Evolutionary conservation across 2,797 vertebrate species (phyloP), one percentile per base, ranked within the genome.

Genomic region (Sebastes aleutianus): DNA sequence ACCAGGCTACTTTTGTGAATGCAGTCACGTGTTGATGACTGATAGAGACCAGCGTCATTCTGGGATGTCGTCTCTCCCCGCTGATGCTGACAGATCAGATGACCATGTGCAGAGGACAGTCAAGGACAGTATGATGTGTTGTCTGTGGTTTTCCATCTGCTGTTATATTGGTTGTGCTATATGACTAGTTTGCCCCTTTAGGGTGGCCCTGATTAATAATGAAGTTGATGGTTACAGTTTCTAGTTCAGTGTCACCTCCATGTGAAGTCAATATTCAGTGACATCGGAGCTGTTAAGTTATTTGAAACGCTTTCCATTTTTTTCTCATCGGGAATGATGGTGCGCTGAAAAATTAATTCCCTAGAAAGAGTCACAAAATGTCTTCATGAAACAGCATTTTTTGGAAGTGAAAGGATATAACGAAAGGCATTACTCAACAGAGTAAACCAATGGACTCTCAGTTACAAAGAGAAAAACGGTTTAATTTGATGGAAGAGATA

Each of bases 221-320:
- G 39, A 66, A 79, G 81, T 18, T 74, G 29, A 64, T 72, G 85
- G 76, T 81, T 81, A 47, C 76, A 43, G 75, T 85, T 82, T 86
- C 80, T 53, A 36, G 29, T 16, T 67, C 11, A 32, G 58, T 54
- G 47, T 83, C 73, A 13, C 69, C 64, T 85, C 43, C 54, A 71
- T 22, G 66, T 68, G 24, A 74, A 81, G 80, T 79, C 72, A 79
- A 62, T 62, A 72, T 79, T 89, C 74, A 43, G 80, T 74, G 79
- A 79, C 73, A 84, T 2, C 27, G 54, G 70, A 75, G 69, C 22
- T 53, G 62, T 27, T 27, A 12, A 63, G 63, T 68, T 57, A 69
- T 69, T 76, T 72, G 74, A 84, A 69, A 74, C 16, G 0, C 14
- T 62, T 67, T 72, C 13, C 6, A 11, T 31, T 47, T 69, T 39